These are phyloP conservation scores for Ichneumoninae sp. DNA, from an alignment of 2,888 invertebrate species.

Conservation along the genomic window DNA sequence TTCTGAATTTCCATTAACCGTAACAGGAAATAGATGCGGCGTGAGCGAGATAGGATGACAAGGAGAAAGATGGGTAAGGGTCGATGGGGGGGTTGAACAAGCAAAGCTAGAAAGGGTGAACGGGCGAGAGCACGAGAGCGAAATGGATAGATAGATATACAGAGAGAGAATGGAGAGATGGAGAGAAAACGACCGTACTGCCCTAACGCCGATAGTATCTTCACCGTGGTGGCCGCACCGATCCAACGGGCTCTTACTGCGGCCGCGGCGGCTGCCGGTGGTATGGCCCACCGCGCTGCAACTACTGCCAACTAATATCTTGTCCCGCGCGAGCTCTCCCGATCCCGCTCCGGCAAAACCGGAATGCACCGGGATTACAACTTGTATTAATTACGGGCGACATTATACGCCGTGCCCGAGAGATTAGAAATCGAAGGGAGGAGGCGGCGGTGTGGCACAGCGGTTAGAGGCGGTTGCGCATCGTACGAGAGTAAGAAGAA, in stretches of 20 bases:
- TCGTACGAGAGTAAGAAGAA: slow-evolving; percentile 49
- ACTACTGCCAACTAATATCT: slow-evolving; percentile 80
- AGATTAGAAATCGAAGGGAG: slow-evolving; percentile 83
- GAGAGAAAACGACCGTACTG: slow-evolving; percentile 50
- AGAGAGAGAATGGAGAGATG: slow-evolving; percentile 11
- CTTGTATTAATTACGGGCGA: slow-evolving; percentile 84
- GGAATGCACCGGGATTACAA: slow-evolving; percentile 82
- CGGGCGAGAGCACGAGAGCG: slow-evolving; percentile 17
- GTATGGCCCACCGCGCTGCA: slow-evolving; percentile 68
- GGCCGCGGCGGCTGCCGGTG: slow-evolving; percentile 59
- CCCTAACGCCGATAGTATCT: slow-evolving; percentile 83
- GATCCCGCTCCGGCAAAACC: slow-evolving; percentile 77
- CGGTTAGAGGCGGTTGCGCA: slow-evolving; percentile 40
- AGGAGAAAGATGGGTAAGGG: not conserved
- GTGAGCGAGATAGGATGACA: slow-evolving; percentile 1
- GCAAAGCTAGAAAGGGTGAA: slow-evolving; percentile 19
- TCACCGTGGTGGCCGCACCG: slow-evolving; percentile 68
- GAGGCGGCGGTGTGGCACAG: slow-evolving; percentile 65
- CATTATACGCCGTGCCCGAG: slow-evolving; percentile 79
- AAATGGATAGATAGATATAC: slow-evolving; percentile 2
- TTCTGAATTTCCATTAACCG: slow-evolving; percentile 83
- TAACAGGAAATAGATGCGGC: slow-evolving; percentile 79
- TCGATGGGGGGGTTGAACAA: not conserved
- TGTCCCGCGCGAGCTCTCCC: slow-evolving; percentile 73
- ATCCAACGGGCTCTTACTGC: slow-evolving; percentile 39